Base-by-base conservation (phyloP, 2,888 invertebrate species). In the Lampropteryx suffumata region DNA sequence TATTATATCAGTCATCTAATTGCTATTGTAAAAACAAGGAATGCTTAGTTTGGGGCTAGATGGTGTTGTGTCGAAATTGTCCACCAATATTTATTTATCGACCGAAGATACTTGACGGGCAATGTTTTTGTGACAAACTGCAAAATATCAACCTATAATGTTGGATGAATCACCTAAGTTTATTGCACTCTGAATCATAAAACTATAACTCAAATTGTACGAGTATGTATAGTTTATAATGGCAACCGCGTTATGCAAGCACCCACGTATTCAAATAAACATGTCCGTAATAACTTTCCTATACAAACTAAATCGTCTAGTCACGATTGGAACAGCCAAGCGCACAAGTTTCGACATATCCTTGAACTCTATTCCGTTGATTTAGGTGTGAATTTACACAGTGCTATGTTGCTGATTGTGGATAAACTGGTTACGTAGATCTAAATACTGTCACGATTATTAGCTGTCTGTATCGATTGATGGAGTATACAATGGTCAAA, bases 231-330 rank as follows among this genome's bases (percentile, higher is more conserved):
- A 53, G 49, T 35, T 51, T 69, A 73, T 73, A 79, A 78, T 79
- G 67, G 78, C 77, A 72, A 71, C 72, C 61, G 62, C 58, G 67
- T 85, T 85, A 79, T 75, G 82, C 84, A 86, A 85, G 79, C 83
- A 71, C 82, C 86, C 82, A 87, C 85, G 84, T 86, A 84, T 77
- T 80, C 79, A 80, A 84, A 87, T 83, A 85, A 82, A 85, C 81
- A 77, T 79, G 77, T 73, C 74, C 58, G 79, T 79, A 84, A 87
- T 86, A 88, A 85, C 86, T 86, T 87, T 85, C 82, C 74, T 82
- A 86, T 84, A 78, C 80, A 79, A 78, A 79, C 81, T 71, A 84
- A 88, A 88, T 87, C 86, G 84, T 73, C 81, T 60, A 83, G 88
- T 89, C 88, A 88, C 88, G 88, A 84, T 66, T 69, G 65, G 65